Percentiles rank a stretch among this genome's conserved stretches.
These are phyloP conservation scores for Columba janthina DNA, from an alignment of 2,113 vertebrate species.

Conservation along the genomic window DNA sequence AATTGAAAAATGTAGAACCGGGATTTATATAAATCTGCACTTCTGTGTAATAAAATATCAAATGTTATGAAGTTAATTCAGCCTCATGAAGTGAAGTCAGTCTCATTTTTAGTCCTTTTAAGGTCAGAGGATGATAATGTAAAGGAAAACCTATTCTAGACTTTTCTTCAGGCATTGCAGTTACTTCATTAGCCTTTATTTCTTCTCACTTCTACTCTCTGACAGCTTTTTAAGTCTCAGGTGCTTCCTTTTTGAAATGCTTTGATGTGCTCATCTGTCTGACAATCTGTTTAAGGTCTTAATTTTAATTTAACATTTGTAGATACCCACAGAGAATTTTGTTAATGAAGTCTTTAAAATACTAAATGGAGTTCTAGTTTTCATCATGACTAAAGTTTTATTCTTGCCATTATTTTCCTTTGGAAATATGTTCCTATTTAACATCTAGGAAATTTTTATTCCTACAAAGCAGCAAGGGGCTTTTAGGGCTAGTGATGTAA, in stretches of 20 bases:
- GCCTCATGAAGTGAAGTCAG: neutral
- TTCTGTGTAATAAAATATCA: neutral
- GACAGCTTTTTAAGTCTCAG: slow-evolving; percentile 8
- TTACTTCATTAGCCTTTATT: slow-evolving; percentile 40
- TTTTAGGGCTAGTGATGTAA: neutral
- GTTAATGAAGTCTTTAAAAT: slow-evolving; percentile 46
- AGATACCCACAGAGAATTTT: slow-evolving; percentile 10
- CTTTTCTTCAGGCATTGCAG: neutral
- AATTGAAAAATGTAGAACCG: neutral
- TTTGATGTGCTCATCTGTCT: slow-evolving; percentile 44
- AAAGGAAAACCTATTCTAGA: neutral
- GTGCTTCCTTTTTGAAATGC: neutral
- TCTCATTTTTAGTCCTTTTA: neutral
- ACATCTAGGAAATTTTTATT: neutral
- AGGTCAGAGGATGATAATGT: neutral
- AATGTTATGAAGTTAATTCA: neutral
- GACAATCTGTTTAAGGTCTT: slow-evolving; percentile 20
- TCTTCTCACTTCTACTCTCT: slow-evolving; percentile 1
- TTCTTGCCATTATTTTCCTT: neutral
- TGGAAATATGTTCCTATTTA: neutral
- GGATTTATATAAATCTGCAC: neutral
- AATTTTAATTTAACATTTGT: slow-evolving; percentile 27
- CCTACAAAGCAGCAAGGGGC: neutral
- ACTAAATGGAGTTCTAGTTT: slow-evolving; percentile 10
- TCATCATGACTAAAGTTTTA: slow-evolving; percentile 14